Percentiles rank a stretch among this genome's conserved stretches.
These are phyloP conservation scores for Acleris cristana DNA, from an alignment of 2,888 invertebrate species.

Conservation along the genomic window DNA sequence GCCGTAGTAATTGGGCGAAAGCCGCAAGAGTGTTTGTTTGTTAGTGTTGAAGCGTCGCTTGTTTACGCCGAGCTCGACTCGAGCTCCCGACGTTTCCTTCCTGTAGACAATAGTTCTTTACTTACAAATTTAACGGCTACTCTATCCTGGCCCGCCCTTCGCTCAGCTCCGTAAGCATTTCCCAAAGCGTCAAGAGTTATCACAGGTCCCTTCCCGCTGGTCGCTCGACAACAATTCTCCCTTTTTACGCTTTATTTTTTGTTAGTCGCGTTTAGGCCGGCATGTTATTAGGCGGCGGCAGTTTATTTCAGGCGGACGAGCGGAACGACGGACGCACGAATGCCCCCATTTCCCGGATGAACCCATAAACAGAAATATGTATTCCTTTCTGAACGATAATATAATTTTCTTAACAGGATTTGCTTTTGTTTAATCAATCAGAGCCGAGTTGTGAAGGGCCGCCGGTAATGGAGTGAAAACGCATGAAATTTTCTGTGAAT, in stretches of 20 bases:
- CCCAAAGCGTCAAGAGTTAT: no score
- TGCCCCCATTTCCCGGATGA: constrained; percentile 4
- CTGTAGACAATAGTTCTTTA: constrained; percentile 31
- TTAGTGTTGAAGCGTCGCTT: constrained; percentile 11
- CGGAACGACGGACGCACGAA: constrained; percentile 6
- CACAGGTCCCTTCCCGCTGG: not conserved
- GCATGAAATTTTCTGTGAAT: constrained; percentile 5
- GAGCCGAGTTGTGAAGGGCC: not conserved
- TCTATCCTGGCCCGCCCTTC: not conserved
- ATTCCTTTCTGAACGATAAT: constrained; percentile 22
- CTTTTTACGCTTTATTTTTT: constrained; percentile 29
- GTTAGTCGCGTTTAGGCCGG: constrained; percentile 20
- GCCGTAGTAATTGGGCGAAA: constrained; percentile 18
- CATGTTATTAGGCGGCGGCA: constrained; percentile 26
- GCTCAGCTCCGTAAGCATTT: no score
- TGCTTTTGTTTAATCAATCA: constrained; percentile 28
- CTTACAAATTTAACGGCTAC: constrained; percentile 16
- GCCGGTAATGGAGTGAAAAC: constrained; percentile 19
- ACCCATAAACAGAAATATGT: constrained; percentile 24
- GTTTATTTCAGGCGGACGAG: constrained; percentile 17
- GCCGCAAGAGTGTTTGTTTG: constrained; percentile 19
- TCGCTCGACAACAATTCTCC: constrained; percentile 17
- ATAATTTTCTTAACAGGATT: constrained; percentile 29
- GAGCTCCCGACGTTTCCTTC: constrained; percentile 13
- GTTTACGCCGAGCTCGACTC: constrained; percentile 12